Base-by-base conservation (phyloP, 2,888 invertebrate species). In the Merodon equestris region DNA sequence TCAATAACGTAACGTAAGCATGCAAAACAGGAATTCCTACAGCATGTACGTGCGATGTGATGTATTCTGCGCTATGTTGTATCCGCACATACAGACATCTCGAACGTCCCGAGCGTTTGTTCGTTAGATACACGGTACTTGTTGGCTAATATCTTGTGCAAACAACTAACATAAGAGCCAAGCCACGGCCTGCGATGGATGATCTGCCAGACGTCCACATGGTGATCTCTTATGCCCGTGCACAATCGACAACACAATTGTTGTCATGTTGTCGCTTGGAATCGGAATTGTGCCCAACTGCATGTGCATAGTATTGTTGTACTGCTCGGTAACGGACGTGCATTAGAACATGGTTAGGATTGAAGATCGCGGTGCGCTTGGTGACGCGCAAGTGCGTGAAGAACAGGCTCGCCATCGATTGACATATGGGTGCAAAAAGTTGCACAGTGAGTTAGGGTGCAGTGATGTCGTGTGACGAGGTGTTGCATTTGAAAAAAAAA, bases 1-100 rank as follows among this genome's bases (percentile, higher is more conserved):
- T 71, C 54, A 54, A 54, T 66, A 71, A 71, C 77, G 77, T 77
- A 68, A 73, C 77, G 73, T 77, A 77, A 67, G 48, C 50, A 19
- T 36, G 57, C 48, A 13, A 57, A 66, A 61, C 77, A 47, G 73
- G 66, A 77, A 67, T 38, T 36, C 18, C 45, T 58, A 54, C 15
- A 73, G 12, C 74, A 63, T 56, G 60, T 60, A 56, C 44, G 34
- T 36, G 40, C 42, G 44, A 42, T 53, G 56, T 54, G 61, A 61
- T 27, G 38, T 40, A 51, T 27, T 27, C 27, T 27, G 27, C 7
- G 27, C 27, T 27, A 27, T 27, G 27, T 27, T 27, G 27, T 27
- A 7, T 27, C 27, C 7, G 27, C 7, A 27, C 27, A 27, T n/a
- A n/a, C n/a, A n/a, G n/a, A n/a, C 27, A 27, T 4, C 7, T 27